Evolutionary conservation across 2,797 vertebrate species (phyloP), one percentile per base, ranked within the genome.

Genomic region (Tangara arthus): DNA sequence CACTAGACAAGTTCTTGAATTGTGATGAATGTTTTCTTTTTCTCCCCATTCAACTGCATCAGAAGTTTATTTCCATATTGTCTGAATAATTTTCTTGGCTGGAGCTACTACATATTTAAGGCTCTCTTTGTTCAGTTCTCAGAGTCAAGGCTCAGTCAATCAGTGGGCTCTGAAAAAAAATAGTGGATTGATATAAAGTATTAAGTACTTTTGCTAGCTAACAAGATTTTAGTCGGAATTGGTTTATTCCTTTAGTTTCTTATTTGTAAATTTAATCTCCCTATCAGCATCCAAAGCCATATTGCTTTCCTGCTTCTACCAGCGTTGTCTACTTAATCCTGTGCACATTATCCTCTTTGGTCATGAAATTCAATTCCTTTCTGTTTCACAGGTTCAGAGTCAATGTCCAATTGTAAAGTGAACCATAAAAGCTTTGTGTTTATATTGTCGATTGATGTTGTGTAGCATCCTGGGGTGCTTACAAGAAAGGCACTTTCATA

Each of bases 291-390:
- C 90, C 80, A 91, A 63, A 39, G 55, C 42, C 1, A 0, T 50
- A 41, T 39, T 44, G 53, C 91, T 96, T 95, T 96, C 75, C 70
- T 79, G 32, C 69, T 92, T 28, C 8, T 66, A 42, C 55, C 78
- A 50, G 78, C 15, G 30, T 44, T 86, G 78, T 81, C 71, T 92
- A 8, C 84, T 81, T 87, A 97, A 94, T 96, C 80, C 72, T 87
- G 76, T 50, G 17, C 76, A 92, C 73, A 57, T 96, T 94, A 87
- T 71, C 35, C 49, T 94, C 77, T 86, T 87, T 64, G 56, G 70
- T 90, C 77, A 53, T 89, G 95, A 94, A 96, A 95, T 93, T 90
- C 77, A 94, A 90, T 96, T 94, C 82, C 85, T 94, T 96, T 96
- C 77, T 90, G 37, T 96, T 95, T 93, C 94, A 94, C 90, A 87